Evolutionary conservation across 2,888 invertebrate genomes (phyloP).

Genomic region (Drepanosiphum platanoidis): DNA sequence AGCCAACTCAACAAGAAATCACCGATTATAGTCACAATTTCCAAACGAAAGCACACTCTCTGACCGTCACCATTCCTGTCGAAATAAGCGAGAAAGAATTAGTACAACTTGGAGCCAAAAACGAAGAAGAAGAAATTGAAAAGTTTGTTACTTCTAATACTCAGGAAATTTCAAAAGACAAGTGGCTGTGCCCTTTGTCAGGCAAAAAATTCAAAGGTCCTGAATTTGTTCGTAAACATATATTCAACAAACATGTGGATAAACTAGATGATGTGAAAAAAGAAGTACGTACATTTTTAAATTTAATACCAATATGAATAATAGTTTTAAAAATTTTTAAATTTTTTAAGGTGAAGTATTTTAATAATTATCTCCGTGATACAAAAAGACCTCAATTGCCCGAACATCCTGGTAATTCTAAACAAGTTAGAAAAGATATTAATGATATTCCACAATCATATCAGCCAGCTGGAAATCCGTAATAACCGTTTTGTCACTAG

Average conservation of each 20-base stretch:
- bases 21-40: constrained; percentile 82
- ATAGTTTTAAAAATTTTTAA: neutral
- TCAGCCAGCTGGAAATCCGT: constrained; percentile 63
- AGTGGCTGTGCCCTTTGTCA: constrained; percentile 97
- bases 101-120: constrained; percentile 85
- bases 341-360: constrained; percentile 79
- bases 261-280: constrained; percentile 97
- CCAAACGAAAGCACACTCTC: constrained; percentile 90
- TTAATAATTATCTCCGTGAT: constrained; percentile 94
- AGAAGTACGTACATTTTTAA: too few relatives aligned
- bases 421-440: constrained; percentile 68
- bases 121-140: constrained; percentile 82
- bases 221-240: constrained; percentile 98
- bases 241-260: constrained; percentile 95
- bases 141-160: constrained; percentile 96
- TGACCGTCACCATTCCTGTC: constrained; percentile 81
- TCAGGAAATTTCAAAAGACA: constrained; percentile 95
- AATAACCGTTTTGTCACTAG: constrained; percentile 9
- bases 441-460: constrained; percentile 69
- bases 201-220: constrained; percentile 99
- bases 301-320: neutral
- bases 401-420: constrained; percentile 77
- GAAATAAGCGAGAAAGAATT: constrained; percentile 79
- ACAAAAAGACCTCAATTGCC: constrained; percentile 93
- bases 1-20: constrained; percentile 78